Evolutionary conservation across 2,888 invertebrate species (phyloP).

Genomic region (Agrypnus murinus): DNA sequence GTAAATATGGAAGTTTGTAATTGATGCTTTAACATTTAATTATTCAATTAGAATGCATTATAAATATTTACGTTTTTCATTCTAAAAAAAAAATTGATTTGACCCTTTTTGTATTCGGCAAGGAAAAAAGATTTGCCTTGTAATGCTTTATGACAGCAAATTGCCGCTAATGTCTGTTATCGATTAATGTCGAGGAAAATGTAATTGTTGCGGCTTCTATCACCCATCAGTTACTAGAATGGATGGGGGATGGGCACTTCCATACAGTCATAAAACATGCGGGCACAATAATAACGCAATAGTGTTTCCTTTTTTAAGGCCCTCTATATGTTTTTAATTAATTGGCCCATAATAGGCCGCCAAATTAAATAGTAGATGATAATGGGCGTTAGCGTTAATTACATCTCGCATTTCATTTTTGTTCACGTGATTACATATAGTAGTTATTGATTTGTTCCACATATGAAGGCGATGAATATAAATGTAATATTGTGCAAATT

Average conservation of each 20-base stretch:
- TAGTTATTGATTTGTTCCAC: conserved; percentile 16
- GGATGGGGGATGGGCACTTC: neutral
- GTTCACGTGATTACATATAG: conserved; percentile 15
- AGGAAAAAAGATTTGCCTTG: too few species aligned
- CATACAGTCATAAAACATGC: neutral
- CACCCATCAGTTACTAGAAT: conserved; percentile 2
- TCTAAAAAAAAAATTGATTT: too few species aligned
- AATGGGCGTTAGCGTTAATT: conserved; percentile 25
- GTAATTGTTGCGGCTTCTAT: conserved; percentile 9
- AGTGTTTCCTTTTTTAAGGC: neutral
- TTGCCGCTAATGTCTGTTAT: neutral
- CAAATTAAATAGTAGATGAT: neutral
- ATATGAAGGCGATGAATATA: neutral
- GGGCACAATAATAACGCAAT: neutral
- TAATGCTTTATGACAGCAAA: conserved; percentile 5
- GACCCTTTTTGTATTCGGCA: too few species aligned
- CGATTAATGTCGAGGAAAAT: conserved; percentile 14
- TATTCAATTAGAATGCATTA: too few species aligned
- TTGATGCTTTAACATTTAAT: neutral
- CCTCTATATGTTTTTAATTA: neutral
- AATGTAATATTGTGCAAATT: neutral
- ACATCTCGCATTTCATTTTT: conserved; percentile 21
- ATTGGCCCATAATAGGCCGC: neutral
- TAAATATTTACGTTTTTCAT: too few species aligned
- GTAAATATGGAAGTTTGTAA: conserved; percentile 15